Base-by-base conservation (phyloP, 2,888 invertebrate species). In the Ophioninae sp. region DNA sequence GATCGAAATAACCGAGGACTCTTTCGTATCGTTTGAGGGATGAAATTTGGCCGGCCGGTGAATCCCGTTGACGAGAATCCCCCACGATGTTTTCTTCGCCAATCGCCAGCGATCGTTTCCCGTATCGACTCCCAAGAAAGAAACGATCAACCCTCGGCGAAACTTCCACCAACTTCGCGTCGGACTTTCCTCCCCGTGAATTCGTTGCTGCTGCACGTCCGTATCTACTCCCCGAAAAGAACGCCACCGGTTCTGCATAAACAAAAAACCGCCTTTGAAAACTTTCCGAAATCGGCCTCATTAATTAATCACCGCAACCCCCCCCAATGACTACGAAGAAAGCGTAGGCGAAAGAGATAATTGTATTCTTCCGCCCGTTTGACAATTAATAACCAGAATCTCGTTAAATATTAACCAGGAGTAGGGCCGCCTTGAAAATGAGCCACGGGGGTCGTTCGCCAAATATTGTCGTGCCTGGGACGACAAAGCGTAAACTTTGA, bases 71-170 rank as follows among this genome's bases (percentile, higher is more conserved):
- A 37, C n/a, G 72, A 63, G 44, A 73, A 71, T 59, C 84, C 59
- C 30, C 68, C 44, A 6, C 65, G 22, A 13, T 73, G 22, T 67
- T 58, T 39, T 76, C 56, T 3, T 81, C 56, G 22, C 37, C 69
- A 6, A 56, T 72, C 30, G 58, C 17, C 8, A 79, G 56, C 10
- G 74, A 84, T 51, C 93, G 88, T 86, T 93, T 93, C 0, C 93
- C 93, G 85, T 92, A 93, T 67, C 93, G 90, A 85, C 91, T 92
- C 22, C 91, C 91, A 44, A 89, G 85, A 86, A 90, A 92, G 87
- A 92, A 93, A 8, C 90, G 89, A 76, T 93, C 91, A n/a, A 87
- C 86, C 68, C 91, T 86, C 3, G 91, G 90, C 20, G 86, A 84
- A 7, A 90, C 81, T 76, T 89, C 88, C 37, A 88, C 75, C 8